A percentile compares a stretch with the other conserved stretches of the same genome.
phyloP scores from a whole-genome alignment of 2,797 vertebrate species.

The Parauchenoglanis punctatus region DNA sequence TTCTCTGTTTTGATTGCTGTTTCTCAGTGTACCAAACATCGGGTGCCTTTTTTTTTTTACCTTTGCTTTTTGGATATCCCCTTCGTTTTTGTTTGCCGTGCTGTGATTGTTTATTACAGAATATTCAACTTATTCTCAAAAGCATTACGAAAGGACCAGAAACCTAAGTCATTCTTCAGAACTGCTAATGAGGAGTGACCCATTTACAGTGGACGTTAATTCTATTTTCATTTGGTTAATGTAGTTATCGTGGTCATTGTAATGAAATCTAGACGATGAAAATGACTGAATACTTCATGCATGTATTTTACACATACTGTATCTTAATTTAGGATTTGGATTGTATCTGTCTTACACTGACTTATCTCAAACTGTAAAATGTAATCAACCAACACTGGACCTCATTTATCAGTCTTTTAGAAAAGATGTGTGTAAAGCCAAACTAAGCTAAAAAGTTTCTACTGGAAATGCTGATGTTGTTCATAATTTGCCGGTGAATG shows the following conservation, averaged over 20 bases:
- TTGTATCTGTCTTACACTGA: background rate
- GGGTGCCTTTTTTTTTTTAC: background rate
- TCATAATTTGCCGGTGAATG: background rate
- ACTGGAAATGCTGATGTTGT: no score
- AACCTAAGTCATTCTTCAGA: background rate
- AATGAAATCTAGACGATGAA: background rate
- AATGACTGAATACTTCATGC: background rate
- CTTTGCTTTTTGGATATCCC: background rate
- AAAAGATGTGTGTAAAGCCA: background rate
- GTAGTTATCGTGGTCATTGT: background rate
- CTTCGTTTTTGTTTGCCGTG: background rate
- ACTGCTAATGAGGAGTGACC: background rate
- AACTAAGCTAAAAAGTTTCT: background rate
- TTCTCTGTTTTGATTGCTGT: background rate
- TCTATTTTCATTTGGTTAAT: background rate
- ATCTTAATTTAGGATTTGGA: background rate
- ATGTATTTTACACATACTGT: background rate
- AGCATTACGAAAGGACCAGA: background rate
- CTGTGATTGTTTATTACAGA: background rate
- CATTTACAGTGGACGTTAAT: background rate
- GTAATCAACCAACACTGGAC: background rate
- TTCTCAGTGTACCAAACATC: background rate
- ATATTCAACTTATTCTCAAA: background rate
- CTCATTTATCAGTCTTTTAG: background rate
- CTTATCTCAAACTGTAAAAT: background rate